Evolutionary conservation across 2,797 vertebrate species (phyloP), one percentile per base, ranked within the genome.

Genomic region (Petrocephalus sullivani): DNA sequence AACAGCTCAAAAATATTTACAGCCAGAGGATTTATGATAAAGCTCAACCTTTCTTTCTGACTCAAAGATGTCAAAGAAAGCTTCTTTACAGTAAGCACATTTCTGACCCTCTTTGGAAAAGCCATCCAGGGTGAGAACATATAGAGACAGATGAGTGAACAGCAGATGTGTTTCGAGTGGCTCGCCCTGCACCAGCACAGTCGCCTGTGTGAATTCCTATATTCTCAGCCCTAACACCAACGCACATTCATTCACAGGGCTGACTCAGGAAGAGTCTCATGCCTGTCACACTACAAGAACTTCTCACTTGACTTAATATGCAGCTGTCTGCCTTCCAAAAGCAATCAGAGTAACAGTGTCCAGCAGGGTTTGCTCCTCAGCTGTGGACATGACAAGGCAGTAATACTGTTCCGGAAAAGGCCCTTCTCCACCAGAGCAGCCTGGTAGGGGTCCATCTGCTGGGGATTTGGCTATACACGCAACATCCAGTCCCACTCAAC

Each of bases 401-500:
- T 41, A 10, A 33, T 4, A 2, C 41, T 82, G 64, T 61, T 87
- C 88, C 67, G 71, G 37, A 64, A 89, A 56, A 81, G 71, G 23
- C 10, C 67, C 61, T 64, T 8, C 4, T 23, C 88, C 54, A 23
- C 88, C 67, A 71, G 8, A 0, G 41, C 84, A 49, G 83, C 33
- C 33, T 33, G 84, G 14, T 4, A 4, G 84, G 64, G 67, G 84
- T 3, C 54, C 21, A 41, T 49, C 54, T 85, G 67, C 61, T 86
- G 61, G 33, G 19, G 28, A 19, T 56, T 16, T 58, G 88, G 71
- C 23, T 21, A 82, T 12, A 23, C 56, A 9, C 56, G 53, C 5
- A 57, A 60, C 51, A 67, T 89, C 88, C 86, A 87, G 78, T 12
- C 78, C 86, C 58, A 87, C 78, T 84, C 78, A 87, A 89, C 88